Evolutionary conservation across 2,113 vertebrate genomes (phyloP).

Genomic region (Melospiza georgiana): DNA sequence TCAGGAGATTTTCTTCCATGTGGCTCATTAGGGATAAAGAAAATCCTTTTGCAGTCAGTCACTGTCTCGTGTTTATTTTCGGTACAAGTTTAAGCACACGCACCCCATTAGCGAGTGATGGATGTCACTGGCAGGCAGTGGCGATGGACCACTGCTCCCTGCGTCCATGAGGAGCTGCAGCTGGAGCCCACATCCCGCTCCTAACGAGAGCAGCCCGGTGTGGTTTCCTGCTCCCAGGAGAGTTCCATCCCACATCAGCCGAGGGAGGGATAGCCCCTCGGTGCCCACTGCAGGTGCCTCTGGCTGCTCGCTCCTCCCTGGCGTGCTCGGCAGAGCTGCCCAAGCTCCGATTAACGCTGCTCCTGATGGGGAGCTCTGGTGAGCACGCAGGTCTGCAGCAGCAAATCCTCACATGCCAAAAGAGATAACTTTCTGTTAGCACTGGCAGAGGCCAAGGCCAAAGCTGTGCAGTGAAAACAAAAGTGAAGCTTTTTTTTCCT

Average conservation of each 20-base stretch:
- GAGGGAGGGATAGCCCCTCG: rapidly evolving
- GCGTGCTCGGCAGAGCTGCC: not conserved
- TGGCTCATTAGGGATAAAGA: not conserved
- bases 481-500: not conserved
- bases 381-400: not conserved
- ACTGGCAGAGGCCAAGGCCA: not conserved
- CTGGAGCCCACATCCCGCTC: not conserved
- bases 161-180: not conserved
- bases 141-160: rapidly evolving
- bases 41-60: conserved; percentile 23
- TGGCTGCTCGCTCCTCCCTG: not conserved
- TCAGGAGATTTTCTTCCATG: conserved; percentile 38
- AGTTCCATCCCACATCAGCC: rapidly evolving
- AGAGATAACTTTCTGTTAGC: not conserved
- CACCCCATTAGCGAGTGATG: not conserved
- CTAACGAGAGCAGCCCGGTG: not conserved
- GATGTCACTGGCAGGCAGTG: not conserved
- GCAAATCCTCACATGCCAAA: not conserved
- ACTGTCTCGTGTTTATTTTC: conserved; percentile 14
- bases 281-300: not conserved
- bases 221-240: not conserved
- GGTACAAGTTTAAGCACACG: not conserved
- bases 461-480: not conserved
- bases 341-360: not conserved
- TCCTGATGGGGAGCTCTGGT: not conserved